Evolutionary conservation across 2,888 invertebrate genomes (phyloP), one percentile per base, ranked within the genome.

Genomic region (Thera britannica): DNA sequence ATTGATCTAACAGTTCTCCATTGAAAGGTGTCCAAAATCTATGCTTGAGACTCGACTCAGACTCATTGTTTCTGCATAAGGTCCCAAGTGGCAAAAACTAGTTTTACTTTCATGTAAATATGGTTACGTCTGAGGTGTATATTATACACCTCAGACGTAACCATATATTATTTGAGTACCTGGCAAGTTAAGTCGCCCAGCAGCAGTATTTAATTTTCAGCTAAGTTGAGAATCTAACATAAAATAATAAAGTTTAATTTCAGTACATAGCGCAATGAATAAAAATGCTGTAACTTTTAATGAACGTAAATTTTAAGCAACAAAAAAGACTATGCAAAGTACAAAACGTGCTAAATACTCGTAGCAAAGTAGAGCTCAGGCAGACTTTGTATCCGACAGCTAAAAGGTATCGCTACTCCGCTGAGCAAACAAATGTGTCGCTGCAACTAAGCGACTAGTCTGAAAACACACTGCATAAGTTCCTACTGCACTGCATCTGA

Each of bases 351-450:
- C 63, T 48, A 56, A 62, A 63, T 66, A 23, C 23, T 23, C 23
- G 23, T 1, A 66, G 65, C 65, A 61, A 41, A 72, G 69, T 55
- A 38, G 52, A 63, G 54, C 59, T 66, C 51, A 69, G 62, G 66
- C 67, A 34, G 59, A 52, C 65, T 70, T 62, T 62, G 62, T 72
- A 70, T 71, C 66, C 58, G 73, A 79, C 73, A 70, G 79, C 86
- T 85, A 86, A 87, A 86, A 85, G 83, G 84, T 83, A 82, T 81
- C 79, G 78, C 80, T 78, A 75, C 72, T 74, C 70, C 73, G 76
- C 77, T 80, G 77, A 76, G 77, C 81, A 83, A 84, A 84, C 83
- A 85, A 81, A 80, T 66, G 71, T 71, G 73, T 68, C 71, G 67
- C 64, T 65, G 71, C 73, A 70, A 73, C 76, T 58, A 55, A 66